Conservation (phyloP, 2,113 vertebrate genomes). For the Mirza zaza region DNA sequence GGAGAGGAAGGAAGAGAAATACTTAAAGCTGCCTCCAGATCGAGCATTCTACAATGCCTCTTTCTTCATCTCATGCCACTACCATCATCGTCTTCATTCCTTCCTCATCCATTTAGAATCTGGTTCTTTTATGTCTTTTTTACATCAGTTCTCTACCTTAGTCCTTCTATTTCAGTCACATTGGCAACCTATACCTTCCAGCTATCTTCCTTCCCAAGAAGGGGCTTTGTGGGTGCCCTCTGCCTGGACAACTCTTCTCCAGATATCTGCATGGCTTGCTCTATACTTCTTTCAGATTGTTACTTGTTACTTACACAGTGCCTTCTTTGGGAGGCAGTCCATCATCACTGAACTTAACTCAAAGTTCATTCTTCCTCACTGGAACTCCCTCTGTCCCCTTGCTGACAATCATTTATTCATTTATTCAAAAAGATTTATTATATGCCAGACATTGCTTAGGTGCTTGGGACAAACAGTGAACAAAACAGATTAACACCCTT, state of each 20-base stretch:
- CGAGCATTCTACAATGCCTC: background rate
- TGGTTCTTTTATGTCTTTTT: background rate
- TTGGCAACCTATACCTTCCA: background rate
- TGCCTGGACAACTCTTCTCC: background rate
- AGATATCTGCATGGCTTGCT: background rate
- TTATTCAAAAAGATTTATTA: background rate
- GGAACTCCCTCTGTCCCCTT: background rate
- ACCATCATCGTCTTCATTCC: background rate
- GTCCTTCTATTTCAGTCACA: background rate
- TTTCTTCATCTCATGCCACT: background rate
- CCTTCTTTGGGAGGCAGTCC: background rate
- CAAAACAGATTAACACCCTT: background rate
- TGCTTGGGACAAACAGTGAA: background rate
- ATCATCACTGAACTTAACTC: background rate
- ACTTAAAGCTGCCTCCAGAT: background rate
- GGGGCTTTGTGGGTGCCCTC: accelerated
- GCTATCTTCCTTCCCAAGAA: background rate
- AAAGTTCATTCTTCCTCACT: background rate
- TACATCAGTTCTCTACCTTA: background rate
- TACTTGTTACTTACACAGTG: background rate
- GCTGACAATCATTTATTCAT: background rate
- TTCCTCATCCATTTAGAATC: background rate
- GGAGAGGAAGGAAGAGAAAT: background rate
- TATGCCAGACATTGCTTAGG: background rate
- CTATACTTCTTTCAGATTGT: background rate